Conservation (phyloP, 2,113 vertebrate genomes). For the Hippoglossus stenolepis region DNA sequence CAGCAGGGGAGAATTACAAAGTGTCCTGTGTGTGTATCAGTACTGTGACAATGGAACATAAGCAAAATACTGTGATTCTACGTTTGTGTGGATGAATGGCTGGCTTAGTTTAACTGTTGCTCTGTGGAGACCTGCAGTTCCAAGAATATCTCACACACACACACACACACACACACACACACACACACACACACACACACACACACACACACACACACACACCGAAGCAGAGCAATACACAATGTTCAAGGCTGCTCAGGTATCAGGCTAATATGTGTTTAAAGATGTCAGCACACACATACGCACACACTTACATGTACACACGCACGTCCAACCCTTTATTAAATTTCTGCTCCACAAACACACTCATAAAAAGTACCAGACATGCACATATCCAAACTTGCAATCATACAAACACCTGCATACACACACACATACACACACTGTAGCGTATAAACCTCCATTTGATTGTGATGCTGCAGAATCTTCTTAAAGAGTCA, state of each 20-base stretch:
- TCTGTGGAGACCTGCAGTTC: constrained; percentile 38
- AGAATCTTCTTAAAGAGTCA: constrained; percentile 58
- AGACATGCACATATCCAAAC: not conserved
- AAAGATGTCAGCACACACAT: not conserved
- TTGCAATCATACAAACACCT: not conserved
- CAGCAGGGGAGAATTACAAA: constrained; percentile 24
- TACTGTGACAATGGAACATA: constrained; percentile 29
- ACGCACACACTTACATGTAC: not conserved
- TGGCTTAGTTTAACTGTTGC: constrained; percentile 62
- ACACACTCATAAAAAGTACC: not conserved
- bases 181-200: no score
- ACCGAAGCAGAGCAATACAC: not conserved
- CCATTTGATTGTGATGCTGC: constrained; percentile 65
- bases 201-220: no score
- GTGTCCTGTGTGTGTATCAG: constrained; percentile 5
- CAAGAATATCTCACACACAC: constrained; percentile 8
- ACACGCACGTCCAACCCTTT: constrained; percentile 4
- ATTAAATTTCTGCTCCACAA: not conserved
- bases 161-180: no score
- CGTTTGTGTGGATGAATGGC: constrained; percentile 27
- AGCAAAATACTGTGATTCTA: constrained; percentile 19
- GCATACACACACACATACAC: not conserved
- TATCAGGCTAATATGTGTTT: not conserved
- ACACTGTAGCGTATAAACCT: constrained; percentile 23
- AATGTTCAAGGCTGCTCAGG: not conserved